Percentiles rank a stretch among this genome's conserved stretches.
Conservation (phyloP, 1,140 invertebrate genomes). For the Penaeus japonicus region DNA sequence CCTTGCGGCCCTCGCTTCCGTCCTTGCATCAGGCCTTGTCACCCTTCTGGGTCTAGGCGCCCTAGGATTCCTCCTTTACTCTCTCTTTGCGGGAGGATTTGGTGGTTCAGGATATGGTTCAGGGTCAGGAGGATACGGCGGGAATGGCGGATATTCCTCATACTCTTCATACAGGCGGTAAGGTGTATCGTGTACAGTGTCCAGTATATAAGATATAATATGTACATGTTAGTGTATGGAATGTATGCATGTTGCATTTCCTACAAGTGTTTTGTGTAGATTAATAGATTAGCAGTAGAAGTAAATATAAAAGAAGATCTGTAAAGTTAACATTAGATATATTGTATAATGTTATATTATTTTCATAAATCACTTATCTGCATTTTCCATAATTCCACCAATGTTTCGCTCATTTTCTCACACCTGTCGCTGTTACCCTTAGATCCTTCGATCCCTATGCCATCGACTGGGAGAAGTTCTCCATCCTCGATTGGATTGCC, state of each 20-base stretch:
- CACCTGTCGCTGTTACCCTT: not conserved
- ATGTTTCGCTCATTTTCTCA: not conserved
- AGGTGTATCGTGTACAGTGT: constrained; percentile 26
- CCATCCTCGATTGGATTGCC: constrained; percentile 61
- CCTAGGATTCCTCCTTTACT: constrained; percentile 26
- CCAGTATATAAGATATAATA: not conserved
- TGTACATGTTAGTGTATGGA: not conserved
- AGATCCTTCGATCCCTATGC: constrained; percentile 59
- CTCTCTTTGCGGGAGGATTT: not conserved
- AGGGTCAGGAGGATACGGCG: constrained; percentile 32
- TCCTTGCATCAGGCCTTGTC: not conserved
- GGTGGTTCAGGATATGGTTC: constrained; percentile 6
- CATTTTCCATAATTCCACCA: not conserved
- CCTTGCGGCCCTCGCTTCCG: not conserved
- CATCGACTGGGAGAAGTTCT: constrained; percentile 59
- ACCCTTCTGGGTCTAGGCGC: constrained; percentile 27
- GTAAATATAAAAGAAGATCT: not conserved
- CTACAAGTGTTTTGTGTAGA: too few relatives aligned
- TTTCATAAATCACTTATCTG: too few relatives aligned
- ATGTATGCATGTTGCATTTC: too few relatives aligned
- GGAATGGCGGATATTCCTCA: constrained; percentile 37
- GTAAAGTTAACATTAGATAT: too few relatives aligned
- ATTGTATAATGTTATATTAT: too few relatives aligned
- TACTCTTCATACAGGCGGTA: constrained; percentile 51
- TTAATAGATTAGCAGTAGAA: too few relatives aligned